Conservation (phyloP, 2,113 vertebrate species). For the Lycaon pictus region DNA sequence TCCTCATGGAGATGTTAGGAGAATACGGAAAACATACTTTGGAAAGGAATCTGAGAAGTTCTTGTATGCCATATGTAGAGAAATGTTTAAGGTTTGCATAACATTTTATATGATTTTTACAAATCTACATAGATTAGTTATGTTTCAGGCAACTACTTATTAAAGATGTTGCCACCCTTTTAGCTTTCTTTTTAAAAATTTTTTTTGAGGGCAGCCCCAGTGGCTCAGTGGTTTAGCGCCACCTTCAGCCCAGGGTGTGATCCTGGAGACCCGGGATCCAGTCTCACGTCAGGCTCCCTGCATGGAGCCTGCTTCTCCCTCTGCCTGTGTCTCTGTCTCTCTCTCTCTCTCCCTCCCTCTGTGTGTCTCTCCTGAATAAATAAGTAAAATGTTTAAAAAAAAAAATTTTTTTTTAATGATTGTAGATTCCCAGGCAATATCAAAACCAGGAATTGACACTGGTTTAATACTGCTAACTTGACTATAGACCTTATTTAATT, state of each 20-base stretch:
- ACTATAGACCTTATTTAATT: neutral
- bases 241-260: neutral
- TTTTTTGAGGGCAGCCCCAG: neutral
- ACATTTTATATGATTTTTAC: constrained; percentile 4
- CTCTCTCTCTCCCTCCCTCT: neutral
- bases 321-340: too few species aligned
- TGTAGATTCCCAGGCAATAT: neutral
- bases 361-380: neutral
- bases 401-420: neutral
- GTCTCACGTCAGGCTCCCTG: neutral
- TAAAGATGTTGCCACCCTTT: constrained; percentile 16
- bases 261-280: neutral
- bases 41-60: constrained; percentile 38
- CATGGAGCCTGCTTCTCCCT: neutral
- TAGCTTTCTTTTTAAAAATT: neutral
- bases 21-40: constrained; percentile 30
- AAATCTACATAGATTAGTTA: neutral
- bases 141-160: constrained; percentile 34
- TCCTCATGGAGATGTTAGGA: neutral
- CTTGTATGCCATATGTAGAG: neutral
- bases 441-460: constrained; percentile 27
- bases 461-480: neutral
- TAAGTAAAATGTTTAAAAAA: neutral
- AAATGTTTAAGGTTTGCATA: neutral
- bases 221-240: neutral